Conservation (phyloP, 2,888 invertebrate genomes). For the Tipula unca region DNA sequence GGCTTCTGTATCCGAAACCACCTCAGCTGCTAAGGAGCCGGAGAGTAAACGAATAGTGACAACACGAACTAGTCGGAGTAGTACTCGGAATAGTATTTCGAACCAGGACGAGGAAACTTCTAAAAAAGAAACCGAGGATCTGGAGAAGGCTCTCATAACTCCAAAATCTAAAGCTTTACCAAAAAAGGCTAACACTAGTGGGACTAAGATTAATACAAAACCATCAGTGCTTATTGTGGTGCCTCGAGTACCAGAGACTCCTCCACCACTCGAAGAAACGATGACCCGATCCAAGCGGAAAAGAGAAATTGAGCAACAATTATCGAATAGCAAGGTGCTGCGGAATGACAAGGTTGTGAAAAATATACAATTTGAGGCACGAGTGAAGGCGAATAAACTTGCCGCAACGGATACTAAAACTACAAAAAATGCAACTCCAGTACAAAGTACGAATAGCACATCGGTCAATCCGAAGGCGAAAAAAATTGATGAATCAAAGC, state of each 20-base stretch:
- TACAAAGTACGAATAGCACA: neutral
- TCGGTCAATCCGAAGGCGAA: conserved; percentile 21
- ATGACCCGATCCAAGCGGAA: conserved; percentile 42
- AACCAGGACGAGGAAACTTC: neutral
- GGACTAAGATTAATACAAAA: neutral
- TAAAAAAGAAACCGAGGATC: neutral
- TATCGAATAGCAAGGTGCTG: conserved; percentile 39
- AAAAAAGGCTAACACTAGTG: neutral
- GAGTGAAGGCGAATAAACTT: neutral
- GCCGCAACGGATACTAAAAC: neutral
- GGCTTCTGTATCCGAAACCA: neutral
- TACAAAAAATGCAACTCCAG: neutral
- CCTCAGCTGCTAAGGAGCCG: neutral
- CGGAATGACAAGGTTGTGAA: conserved; percentile 39
- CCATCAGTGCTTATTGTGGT: neutral
- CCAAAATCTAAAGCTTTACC: neutral
- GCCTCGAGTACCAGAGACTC: neutral
- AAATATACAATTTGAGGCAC: conserved; percentile 28
- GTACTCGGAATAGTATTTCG: neutral
- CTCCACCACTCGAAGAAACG: conserved; percentile 30
- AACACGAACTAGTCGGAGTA: neutral
- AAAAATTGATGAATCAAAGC: conserved; percentile 25
- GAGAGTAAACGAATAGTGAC: neutral
- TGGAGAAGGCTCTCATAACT: neutral
- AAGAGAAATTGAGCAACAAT: conserved; percentile 36